These are phyloP conservation scores for Nansenia antarctica DNA, from an alignment of 2,113 vertebrate species.

Conservation along the genomic window DNA sequence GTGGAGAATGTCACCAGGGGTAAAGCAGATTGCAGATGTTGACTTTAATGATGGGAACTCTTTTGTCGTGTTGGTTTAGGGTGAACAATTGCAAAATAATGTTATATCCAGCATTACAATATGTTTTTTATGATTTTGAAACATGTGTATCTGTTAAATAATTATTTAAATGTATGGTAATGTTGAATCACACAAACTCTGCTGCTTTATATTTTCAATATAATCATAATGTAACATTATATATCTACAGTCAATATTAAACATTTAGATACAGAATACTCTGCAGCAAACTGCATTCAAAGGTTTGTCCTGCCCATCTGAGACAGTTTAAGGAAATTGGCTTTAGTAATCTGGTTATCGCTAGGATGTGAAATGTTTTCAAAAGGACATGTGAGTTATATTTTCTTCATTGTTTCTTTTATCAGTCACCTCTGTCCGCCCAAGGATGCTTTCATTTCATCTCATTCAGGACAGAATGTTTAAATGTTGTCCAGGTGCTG, in stretches of 20 bases:
- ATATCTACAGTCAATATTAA: background rate
- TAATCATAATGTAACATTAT: background rate
- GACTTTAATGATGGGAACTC: too few species aligned
- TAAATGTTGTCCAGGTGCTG: slow-evolving; percentile 21
- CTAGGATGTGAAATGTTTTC: slow-evolving; percentile 13
- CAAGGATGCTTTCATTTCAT: background rate
- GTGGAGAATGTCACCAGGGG: too few species aligned
- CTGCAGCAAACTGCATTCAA: background rate
- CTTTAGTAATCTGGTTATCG: background rate
- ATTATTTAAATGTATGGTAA: too few species aligned
- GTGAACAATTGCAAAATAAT: too few species aligned
- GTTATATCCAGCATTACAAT: too few species aligned
- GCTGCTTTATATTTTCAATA: too few species aligned
- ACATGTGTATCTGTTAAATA: too few species aligned
- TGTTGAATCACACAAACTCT: too few species aligned
- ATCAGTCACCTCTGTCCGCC: slow-evolving; percentile 16
- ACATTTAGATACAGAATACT: too few species aligned
- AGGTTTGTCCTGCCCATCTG: background rate
- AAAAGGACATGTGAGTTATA: slow-evolving; percentile 27
- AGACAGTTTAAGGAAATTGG: background rate
- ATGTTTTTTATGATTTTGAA: too few species aligned
- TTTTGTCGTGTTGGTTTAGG: too few species aligned
- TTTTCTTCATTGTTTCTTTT: slow-evolving; percentile 30
- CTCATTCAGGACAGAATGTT: slow-evolving; percentile 2
- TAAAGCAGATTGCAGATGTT: too few species aligned